A percentile compares a stretch with the other conserved stretches of the same genome.
Conservation (phyloP, 2,797 vertebrate genomes). For the Hypotaenidia okinawae region DNA sequence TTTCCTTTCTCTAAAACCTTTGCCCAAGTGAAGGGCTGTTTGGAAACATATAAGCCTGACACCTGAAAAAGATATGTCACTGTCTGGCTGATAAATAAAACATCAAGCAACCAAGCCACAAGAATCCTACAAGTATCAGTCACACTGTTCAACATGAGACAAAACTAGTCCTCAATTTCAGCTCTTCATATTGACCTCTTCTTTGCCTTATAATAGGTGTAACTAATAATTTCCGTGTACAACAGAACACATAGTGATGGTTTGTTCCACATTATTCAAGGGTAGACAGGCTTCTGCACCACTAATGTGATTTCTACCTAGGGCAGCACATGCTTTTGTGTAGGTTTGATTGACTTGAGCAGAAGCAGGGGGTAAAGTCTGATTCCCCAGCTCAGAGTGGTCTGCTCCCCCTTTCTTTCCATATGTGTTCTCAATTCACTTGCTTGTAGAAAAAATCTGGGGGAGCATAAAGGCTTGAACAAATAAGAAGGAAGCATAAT, state of each 20-base stretch:
- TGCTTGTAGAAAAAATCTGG: background rate
- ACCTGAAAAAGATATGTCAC: fast-evolving
- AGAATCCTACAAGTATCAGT: background rate
- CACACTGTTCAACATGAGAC: background rate
- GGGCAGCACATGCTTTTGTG: background rate
- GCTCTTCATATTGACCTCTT: background rate
- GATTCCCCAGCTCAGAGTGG: background rate
- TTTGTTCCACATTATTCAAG: background rate
- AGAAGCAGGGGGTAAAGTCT: background rate
- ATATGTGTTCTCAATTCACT: background rate
- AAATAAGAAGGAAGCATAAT: background rate
- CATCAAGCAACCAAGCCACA: background rate
- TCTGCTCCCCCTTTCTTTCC: background rate
- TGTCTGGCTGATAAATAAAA: background rate
- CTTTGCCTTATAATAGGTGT: background rate
- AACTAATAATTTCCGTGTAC: background rate
- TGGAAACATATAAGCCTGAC: fast-evolving
- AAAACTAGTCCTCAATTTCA: background rate
- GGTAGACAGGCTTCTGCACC: background rate
- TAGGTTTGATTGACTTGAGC: background rate
- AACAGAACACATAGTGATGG: background rate
- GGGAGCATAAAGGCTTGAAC: background rate
- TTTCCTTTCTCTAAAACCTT: background rate
- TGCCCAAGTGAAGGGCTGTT: background rate
- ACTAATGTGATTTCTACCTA: background rate